Percentiles rank a stretch among this genome's conserved stretches.
phyloP scores from a whole-genome alignment of 2,888 invertebrate genomes.

The Agonum fuliginosum region DNA sequence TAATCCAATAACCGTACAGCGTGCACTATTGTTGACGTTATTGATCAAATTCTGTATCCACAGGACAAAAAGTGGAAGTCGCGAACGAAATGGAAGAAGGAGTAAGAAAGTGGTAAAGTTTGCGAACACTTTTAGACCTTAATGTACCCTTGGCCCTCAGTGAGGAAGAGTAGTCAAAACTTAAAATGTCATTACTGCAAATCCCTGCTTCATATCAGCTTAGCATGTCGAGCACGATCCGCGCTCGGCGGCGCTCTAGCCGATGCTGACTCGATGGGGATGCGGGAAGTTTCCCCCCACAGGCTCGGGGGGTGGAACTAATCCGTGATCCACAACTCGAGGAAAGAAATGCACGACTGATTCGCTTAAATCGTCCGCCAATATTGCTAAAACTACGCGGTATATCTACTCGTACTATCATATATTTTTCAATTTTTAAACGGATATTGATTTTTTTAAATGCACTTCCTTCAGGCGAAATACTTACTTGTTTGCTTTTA shows the following conservation, averaged over 20 bases:
- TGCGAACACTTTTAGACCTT: conserved; percentile 49
- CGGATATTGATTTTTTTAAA: not conserved
- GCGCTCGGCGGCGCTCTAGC: too few relatives aligned
- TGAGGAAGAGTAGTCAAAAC: conserved; percentile 66
- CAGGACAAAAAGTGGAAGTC: conserved; percentile 23
- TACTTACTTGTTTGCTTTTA: too few relatives aligned
- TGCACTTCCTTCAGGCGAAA: too few relatives aligned
- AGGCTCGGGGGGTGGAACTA: not conserved
- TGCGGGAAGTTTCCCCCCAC: not conserved
- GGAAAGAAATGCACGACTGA: conserved; percentile 36
- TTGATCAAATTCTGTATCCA: conserved; percentile 51
- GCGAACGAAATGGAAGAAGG: conserved; percentile 37
- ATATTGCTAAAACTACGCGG: not conserved
- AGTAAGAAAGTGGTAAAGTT: conserved; percentile 34
- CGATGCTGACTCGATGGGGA: conserved; percentile 57
- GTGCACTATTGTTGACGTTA: conserved; percentile 43
- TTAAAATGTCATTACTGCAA: conserved; percentile 68
- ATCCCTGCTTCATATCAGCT: conserved; percentile 67
- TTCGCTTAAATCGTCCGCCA: not conserved
- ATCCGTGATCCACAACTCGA: conserved; percentile 11
- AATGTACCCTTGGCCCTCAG: conserved; percentile 61
- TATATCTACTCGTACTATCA: not conserved
- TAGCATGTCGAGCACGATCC: conserved; percentile 67
- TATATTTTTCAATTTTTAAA: not conserved
- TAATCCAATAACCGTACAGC: conserved; percentile 49